Conservation (phyloP, 2,113 vertebrate genomes). For the Cricetomys ansorgei region DNA sequence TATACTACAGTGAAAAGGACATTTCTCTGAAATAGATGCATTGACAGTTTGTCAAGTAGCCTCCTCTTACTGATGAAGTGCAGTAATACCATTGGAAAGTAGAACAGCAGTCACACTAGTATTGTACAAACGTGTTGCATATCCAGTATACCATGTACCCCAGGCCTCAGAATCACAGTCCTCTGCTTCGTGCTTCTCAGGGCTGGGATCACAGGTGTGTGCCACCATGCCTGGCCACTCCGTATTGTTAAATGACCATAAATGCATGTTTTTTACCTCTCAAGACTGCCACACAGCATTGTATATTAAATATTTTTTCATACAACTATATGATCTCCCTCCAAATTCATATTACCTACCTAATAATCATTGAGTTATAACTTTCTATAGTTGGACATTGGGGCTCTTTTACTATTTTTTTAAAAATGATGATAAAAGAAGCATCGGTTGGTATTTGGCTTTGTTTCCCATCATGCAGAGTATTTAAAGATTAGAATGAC, state of each 20-base stretch:
- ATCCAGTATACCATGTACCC: not conserved
- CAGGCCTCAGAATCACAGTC: not conserved
- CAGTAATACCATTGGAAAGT: slow-evolving; percentile 45
- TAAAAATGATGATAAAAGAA: slow-evolving; percentile 29
- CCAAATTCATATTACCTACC: slow-evolving; percentile 35
- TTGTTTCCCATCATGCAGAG: not conserved
- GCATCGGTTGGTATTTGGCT: not conserved
- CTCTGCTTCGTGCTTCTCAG: not conserved
- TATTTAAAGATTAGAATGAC: slow-evolving; percentile 49
- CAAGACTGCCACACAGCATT: slow-evolving; percentile 16
- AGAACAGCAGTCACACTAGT: slow-evolving; percentile 22
- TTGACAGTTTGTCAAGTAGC: slow-evolving; percentile 24
- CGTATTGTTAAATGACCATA: slow-evolving; percentile 23
- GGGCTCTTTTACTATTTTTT: not conserved
- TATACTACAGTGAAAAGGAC: slow-evolving; percentile 46
- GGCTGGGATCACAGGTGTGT: not conserved
- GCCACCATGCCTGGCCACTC: no score
- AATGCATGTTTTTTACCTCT: slow-evolving; percentile 18
- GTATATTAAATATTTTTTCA: not conserved
- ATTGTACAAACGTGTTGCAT: not conserved
- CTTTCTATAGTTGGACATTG: not conserved
- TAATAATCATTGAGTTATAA: slow-evolving; percentile 41
- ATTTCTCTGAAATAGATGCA: slow-evolving; percentile 59
- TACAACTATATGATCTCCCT: not conserved
- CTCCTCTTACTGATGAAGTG: slow-evolving; percentile 59